Evolutionary conservation across 2,113 vertebrate genomes (phyloP), one percentile per base, ranked within the genome.

Genomic region (Nyctereutes procyonoides): DNA sequence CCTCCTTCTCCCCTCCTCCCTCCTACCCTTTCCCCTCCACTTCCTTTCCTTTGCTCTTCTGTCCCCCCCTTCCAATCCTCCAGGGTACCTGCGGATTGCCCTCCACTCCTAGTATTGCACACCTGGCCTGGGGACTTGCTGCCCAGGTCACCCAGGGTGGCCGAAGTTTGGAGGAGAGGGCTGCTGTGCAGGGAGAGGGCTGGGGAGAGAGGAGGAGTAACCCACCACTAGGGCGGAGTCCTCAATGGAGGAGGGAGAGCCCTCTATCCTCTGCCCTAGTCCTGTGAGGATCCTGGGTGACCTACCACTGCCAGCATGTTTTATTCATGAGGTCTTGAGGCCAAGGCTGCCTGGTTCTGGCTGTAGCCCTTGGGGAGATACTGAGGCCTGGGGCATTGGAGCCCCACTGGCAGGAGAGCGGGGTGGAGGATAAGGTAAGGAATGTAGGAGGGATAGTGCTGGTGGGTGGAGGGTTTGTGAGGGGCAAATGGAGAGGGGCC

Each of bases 71-170:
- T 69, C 83, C 38, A 60, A 60, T 79, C 79, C 92, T 71, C 89
- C 93, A 74, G 92, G 85, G 4, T 87, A 56, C 53, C 76, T 55
- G 43, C 97, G 86, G 67, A 91, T 74, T 35, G 83, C 48, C 32
- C 58, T 32, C 71, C 35, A 26, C 48, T n/a, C 69, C 65, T n/a
- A 53, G 63, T 8, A 0, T 35, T 80, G 16, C 62, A 24, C 24
- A 55, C 83, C 95, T 74, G 87, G 83, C 74, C 58, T 48, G 14
- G 69, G 32, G 65, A 32, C 84, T 43, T 4, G 69, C 26, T 17
- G 35, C 76, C 74, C 43, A 28, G n/a, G 67, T 38, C 82, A 19
- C 19, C 30, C 35, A 1, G 35, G 38, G 83, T 28, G 58, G 35
- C 1, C 65, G 30, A 74, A 24, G 35, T 89, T 69, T 62, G 3